These are phyloP conservation scores for Prosapia bicincta DNA, from an alignment of 2,888 invertebrate species.

Conservation along the genomic window DNA sequence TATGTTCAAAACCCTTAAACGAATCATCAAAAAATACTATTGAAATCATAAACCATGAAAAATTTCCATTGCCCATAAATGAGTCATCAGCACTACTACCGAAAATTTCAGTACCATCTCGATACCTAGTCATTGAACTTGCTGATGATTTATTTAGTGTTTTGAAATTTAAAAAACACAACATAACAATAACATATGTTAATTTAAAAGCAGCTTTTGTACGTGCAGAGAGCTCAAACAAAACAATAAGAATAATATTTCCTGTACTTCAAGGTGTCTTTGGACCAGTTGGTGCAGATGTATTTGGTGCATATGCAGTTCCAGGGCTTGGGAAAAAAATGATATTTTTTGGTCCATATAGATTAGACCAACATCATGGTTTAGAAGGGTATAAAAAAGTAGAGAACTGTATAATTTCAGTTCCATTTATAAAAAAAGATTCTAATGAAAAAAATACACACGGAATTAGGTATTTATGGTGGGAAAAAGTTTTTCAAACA, in stretches of 20 bases:
- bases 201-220: not conserved
- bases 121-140: not conserved
- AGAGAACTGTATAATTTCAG: not conserved
- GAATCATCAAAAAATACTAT: not conserved
- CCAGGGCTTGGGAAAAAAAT: conserved; percentile 6
- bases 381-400: not conserved
- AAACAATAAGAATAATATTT: conserved; percentile 3
- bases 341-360: conserved; percentile 21
- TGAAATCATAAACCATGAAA: not conserved
- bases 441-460: not conserved
- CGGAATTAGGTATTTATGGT: not conserved
- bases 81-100: not conserved
- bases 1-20: not conserved
- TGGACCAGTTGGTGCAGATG: not conserved
- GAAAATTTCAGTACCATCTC: not conserved
- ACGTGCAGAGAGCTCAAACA: not conserved
- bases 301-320: conserved; percentile 14
- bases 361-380: conserved; percentile 11
- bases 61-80: not conserved
- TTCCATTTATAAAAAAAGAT: not conserved
- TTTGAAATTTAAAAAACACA: not conserved
- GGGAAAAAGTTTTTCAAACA: not conserved
- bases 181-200: not conserved
- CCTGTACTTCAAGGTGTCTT: not conserved
- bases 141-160: not conserved